These are phyloP conservation scores for Penaeus indicus DNA, from an alignment of 1,140 invertebrate genomes.

Conservation along the genomic window DNA sequence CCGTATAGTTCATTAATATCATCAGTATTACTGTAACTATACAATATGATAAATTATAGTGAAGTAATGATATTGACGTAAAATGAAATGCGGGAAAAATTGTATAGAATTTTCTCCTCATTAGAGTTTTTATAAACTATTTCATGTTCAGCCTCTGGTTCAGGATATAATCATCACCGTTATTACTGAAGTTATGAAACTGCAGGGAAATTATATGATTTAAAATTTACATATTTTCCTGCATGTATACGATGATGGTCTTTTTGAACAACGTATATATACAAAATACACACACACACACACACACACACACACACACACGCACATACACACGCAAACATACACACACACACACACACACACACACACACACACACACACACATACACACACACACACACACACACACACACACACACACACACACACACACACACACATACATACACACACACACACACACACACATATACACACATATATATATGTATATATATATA, in stretches of 20 bases:
- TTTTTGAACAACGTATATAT: not conserved
- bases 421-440: not conserved
- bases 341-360: not conserved
- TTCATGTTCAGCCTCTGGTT: no score
- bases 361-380: not conserved
- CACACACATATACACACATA: slow-evolving; percentile 8
- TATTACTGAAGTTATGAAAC: no score
- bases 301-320: not conserved
- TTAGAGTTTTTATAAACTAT: no score
- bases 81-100: no score
- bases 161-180: no score
- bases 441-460: slow-evolving; percentile 6
- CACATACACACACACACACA: not conserved
- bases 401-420: not conserved
- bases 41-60: no score
- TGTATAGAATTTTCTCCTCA: no score
- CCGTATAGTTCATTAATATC: no score
- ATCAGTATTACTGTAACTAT: no score
- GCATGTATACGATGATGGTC: not conserved
- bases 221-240: no score
- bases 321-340: not conserved
- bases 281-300: slow-evolving; percentile 8
- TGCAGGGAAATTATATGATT: no score
- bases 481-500: slow-evolving; percentile 23
- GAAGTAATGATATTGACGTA: no score